Evolutionary conservation across 2,797 vertebrate genomes (phyloP).

Genomic region (Botia kubotai): DNA sequence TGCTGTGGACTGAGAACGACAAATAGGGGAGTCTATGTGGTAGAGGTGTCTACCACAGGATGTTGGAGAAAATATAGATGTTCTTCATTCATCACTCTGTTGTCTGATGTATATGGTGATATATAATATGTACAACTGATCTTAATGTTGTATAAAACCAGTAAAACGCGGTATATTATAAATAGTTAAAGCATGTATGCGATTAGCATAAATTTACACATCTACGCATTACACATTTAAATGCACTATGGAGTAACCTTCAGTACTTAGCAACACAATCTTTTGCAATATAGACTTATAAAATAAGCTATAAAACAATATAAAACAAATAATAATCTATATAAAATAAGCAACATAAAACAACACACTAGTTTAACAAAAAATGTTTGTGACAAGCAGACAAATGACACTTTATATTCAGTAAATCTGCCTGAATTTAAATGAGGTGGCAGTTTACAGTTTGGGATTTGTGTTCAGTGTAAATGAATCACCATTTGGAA

Average conservation of each 20-base stretch:
- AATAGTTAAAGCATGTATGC: not conserved
- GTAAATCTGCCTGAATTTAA: not conserved
- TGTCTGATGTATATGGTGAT: too few relatives aligned
- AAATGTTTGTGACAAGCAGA: not conserved
- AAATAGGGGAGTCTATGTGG: constrained; percentile 17
- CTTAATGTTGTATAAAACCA: not conserved
- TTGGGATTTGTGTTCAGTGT: not conserved
- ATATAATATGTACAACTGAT: too few relatives aligned
- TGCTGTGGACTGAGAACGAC: constrained; percentile 25
- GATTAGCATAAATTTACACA: not conserved
- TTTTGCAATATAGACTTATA: too few relatives aligned
- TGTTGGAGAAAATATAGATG: too few relatives aligned
- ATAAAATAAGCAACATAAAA: too few relatives aligned
- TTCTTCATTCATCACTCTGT: too few relatives aligned
- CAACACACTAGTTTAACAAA: too few relatives aligned
- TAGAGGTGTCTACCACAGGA: not conserved
- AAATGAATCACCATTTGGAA: not conserved
- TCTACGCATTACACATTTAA: not conserved
- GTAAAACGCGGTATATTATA: too few relatives aligned
- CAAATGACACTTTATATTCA: not conserved
- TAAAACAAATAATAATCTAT: too few relatives aligned
- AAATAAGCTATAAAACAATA: too few relatives aligned
- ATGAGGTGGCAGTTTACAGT: not conserved
- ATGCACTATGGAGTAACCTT: not conserved
- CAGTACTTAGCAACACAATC: not conserved